Evolutionary conservation across 1,140 invertebrate species (phyloP).

Genomic region (Sminthurinus signatus): DNA sequence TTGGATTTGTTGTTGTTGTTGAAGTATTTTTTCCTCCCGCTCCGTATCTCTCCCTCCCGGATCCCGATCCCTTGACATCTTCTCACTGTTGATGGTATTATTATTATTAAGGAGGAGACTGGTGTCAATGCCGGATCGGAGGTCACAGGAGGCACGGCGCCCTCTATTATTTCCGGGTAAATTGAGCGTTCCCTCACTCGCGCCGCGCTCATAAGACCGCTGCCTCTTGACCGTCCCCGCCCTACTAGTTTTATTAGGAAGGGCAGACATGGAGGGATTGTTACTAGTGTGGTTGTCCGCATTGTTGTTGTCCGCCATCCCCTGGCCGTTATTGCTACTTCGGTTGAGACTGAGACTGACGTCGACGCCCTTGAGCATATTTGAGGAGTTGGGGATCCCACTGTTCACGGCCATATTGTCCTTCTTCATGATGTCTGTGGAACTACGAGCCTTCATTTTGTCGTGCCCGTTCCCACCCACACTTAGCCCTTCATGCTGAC

Average conservation of each 20-base stretch:
- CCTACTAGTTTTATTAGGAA: background rate
- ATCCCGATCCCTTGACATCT: background rate
- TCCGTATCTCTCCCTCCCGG: background rate
- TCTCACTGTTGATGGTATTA: slow-evolving; percentile 18
- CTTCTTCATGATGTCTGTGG: slow-evolving; percentile 14
- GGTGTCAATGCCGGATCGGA: slow-evolving; percentile 29
- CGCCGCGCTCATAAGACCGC: slow-evolving; percentile 36
- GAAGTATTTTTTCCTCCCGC: background rate
- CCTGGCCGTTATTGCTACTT: slow-evolving; percentile 1
- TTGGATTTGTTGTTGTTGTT: slow-evolving; percentile 3
- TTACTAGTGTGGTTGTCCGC: too few species aligned
- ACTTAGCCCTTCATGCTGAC: slow-evolving; percentile 33
- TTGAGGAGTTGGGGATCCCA: background rate
- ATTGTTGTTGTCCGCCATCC: slow-evolving; percentile 2
- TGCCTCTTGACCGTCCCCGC: slow-evolving; percentile 35
- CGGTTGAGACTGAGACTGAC: background rate
- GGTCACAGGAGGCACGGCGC: slow-evolving; percentile 38
- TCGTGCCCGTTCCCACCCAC: slow-evolving; percentile 19
- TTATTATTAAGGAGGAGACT: slow-evolving; percentile 33
- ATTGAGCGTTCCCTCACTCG: slow-evolving; percentile 38
- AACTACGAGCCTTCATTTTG: slow-evolving; percentile 17
- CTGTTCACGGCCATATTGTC: slow-evolving; percentile 16
- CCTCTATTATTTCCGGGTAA: slow-evolving; percentile 35
- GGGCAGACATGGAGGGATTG: too few species aligned
- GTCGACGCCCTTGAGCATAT: background rate